Conservation (phyloP, 2,888 invertebrate genomes). For the Micoletzkya japonica region DNA sequence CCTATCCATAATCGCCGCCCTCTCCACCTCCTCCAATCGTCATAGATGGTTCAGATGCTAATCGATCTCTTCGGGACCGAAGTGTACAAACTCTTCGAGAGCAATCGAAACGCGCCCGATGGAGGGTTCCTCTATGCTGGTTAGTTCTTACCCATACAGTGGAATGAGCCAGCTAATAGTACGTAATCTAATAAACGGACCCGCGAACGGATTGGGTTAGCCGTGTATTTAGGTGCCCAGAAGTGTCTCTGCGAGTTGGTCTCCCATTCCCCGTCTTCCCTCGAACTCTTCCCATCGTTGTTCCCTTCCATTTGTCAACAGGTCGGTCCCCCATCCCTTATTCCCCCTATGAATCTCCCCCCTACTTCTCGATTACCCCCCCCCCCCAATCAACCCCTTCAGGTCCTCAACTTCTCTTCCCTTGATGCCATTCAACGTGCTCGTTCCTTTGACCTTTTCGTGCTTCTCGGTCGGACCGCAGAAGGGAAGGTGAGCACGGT, state of each 20-base stretch:
- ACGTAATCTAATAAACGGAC: no score
- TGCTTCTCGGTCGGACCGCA: slow-evolving; percentile 1
- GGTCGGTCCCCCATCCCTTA: neutral
- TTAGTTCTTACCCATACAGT: no score
- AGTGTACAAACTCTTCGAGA: slow-evolving; percentile 15
- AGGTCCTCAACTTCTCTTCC: slow-evolving; percentile 18
- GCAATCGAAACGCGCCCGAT: slow-evolving; percentile 9
- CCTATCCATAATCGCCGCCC: no score
- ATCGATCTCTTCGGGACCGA: slow-evolving; percentile 15
- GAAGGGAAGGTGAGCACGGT: slow-evolving; percentile 16
- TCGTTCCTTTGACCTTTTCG: slow-evolving; percentile 24
- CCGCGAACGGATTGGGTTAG: no score
- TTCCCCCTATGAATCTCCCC: neutral
- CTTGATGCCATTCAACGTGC: slow-evolving; percentile 22
- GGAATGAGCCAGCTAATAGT: no score
- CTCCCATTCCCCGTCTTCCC: neutral
- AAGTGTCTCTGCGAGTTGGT: slow-evolving; percentile 22
- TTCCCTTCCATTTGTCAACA: slow-evolving; percentile 15
- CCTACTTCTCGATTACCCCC: neutral
- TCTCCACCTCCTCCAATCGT: no score
- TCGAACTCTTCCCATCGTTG: slow-evolving; percentile 6
- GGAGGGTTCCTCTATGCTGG: slow-evolving; percentile 23
- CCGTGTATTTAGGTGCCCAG: slow-evolving; percentile 16
- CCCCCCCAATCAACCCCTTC: neutral
- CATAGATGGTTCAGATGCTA: slow-evolving; percentile 19